Base-by-base conservation (phyloP, 2,113 vertebrate genomes). In the Equus quagga region DNA sequence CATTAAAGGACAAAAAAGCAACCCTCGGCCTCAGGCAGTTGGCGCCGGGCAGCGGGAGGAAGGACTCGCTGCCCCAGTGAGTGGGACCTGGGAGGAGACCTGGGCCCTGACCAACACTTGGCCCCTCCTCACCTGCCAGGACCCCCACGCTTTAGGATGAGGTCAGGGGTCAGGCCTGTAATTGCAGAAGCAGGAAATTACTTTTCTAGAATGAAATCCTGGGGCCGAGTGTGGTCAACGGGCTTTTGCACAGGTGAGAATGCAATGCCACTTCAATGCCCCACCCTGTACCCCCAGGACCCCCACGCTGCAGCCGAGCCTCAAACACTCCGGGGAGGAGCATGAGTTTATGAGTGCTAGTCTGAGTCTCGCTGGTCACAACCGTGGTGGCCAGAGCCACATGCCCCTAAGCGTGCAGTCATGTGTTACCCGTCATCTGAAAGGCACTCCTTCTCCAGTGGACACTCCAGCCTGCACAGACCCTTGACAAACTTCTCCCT, bases 231-330 rank as follows among this genome's bases (percentile, higher is more conserved):
- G 8, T 41, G 56, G 13, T 8, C 58, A 5, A 21, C 13, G 11
- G 44, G 87, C 31, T 17, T 28, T 5, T 17, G 13, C 2, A 31
- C 31, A 3, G 58, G 14, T 5, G 44, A 36, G 58, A 18, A 12
- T 1, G 3, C 11, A 0, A 0, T 24, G 44, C 51, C 51, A 54
- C 12, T 1, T 58, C 1, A 12, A 24, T 5, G 23, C 12, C 19
- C n/a, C 0, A 3, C 54, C n/a, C 79, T 15, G 54, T 26, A 2
- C 36, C 79, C 79, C 54, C 44, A 14, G 12, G n/a, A 13, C 7
- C 18, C 54, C 78, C 36, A 41, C 36, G 36, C 33, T 7, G 1
- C 23, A 26, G 54, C n/a, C 2, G 23, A 44, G 44, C 28, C 0
- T 33, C 49, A 28, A 67, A 3, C 5, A 33, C 2, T 13, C 58